These are phyloP conservation scores for Ophion ellenae DNA, from an alignment of 2,888 invertebrate genomes.

Conservation along the genomic window DNA sequence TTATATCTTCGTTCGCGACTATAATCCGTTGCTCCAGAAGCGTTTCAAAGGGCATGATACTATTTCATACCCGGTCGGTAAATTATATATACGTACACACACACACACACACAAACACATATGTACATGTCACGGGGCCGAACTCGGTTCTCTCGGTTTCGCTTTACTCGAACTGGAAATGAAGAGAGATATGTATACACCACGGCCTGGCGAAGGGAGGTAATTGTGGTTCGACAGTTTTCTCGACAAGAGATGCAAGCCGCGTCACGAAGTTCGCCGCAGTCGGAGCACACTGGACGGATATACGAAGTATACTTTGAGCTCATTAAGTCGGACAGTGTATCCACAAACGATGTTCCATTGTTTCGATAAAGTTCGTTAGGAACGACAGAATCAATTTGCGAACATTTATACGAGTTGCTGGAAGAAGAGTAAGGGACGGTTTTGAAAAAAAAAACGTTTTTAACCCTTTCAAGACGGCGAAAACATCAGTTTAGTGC, in stretches of 20 bases:
- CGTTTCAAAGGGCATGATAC: conserved; percentile 58
- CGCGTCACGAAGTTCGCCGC: conserved; percentile 49
- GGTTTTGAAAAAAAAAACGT: not conserved
- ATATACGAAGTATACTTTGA: conserved; percentile 20
- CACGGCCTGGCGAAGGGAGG: conserved; percentile 48
- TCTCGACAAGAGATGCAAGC: conserved; percentile 49
- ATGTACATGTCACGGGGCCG: conserved; percentile 27
- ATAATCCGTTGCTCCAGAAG: conserved; percentile 38
- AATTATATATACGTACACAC: conserved; percentile 2
- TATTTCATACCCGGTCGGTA: conserved; percentile 24
- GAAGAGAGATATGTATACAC: conserved; percentile 14
- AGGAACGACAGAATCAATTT: not conserved
- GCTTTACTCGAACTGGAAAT: conserved; percentile 34
- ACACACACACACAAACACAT: not conserved
- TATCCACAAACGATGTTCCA: conserved; percentile 11
- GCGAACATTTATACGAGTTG: not conserved
- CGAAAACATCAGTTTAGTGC: no score
- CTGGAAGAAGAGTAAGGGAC: not conserved
- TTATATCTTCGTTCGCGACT: conserved; percentile 34
- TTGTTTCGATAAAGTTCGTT: conserved; percentile 20
- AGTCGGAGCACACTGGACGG: conserved; percentile 45
- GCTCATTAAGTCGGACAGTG: conserved; percentile 16
- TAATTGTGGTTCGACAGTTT: conserved; percentile 55
- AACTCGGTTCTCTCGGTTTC: conserved; percentile 26
- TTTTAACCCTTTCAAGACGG: not conserved